These are phyloP conservation scores for Drosophila histrio DNA, from an alignment of 2,888 invertebrate genomes.

Conservation along the genomic window DNA sequence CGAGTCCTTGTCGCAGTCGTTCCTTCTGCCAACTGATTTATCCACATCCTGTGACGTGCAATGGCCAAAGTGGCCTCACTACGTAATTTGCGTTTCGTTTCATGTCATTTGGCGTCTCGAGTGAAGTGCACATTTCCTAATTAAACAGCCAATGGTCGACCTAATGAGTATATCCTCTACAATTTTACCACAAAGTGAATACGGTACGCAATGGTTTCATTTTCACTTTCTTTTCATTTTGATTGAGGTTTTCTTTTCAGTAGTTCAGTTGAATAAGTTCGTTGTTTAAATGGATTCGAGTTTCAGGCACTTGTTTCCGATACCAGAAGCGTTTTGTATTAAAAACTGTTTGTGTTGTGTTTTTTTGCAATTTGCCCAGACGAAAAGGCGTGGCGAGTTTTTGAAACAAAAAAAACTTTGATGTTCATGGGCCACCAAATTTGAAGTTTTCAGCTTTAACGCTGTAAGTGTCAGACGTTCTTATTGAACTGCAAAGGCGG, in stretches of 20 bases:
- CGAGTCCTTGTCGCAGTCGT: slow-evolving; percentile 13
- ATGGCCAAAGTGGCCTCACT: slow-evolving; percentile 18
- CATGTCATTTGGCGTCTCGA: slow-evolving; percentile 7
- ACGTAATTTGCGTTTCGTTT: slow-evolving; percentile 31
- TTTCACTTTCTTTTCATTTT: background rate
- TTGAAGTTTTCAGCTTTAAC: too few species aligned
- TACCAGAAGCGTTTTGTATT: too few species aligned
- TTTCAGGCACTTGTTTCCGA: too few species aligned
- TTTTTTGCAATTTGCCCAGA: too few species aligned
- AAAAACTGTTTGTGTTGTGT: too few species aligned
- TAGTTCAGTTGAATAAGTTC: background rate
- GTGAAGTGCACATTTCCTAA: slow-evolving; percentile 33
- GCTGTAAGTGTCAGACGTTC: too few species aligned
- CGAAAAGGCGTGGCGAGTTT: too few species aligned
- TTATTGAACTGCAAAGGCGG: too few species aligned
- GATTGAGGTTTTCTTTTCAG: background rate
- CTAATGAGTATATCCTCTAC: background rate
- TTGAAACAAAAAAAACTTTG: too few species aligned
- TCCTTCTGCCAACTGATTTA: slow-evolving; percentile 19
- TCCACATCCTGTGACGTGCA: slow-evolving; percentile 29
- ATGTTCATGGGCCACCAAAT: too few species aligned
- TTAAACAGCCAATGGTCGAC: slow-evolving; percentile 10
- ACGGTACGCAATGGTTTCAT: background rate
- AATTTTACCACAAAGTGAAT: background rate
- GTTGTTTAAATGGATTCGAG: too few species aligned